Evolutionary conservation across 2,888 invertebrate species (phyloP).

Genomic region (Calliphora vomitoria): DNA sequence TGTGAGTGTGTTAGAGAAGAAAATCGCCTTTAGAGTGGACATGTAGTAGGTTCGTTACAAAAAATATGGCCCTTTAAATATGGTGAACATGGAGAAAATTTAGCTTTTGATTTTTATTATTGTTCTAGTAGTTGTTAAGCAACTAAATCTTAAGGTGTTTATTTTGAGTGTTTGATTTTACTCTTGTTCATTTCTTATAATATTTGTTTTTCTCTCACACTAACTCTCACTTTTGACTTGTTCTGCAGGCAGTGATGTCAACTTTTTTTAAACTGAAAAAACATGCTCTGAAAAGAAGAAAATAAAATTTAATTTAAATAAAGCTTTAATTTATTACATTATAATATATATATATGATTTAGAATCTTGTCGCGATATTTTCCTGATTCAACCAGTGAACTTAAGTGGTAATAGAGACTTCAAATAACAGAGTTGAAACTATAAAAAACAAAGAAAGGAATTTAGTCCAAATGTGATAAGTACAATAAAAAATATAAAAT

Average conservation of each 20-base stretch:
- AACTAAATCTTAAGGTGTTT: slow-evolving; percentile 65
- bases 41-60: slow-evolving; percentile 38
- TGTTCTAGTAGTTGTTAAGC: slow-evolving; percentile 46
- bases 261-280: background rate
- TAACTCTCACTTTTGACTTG: slow-evolving; percentile 52
- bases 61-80: background rate
- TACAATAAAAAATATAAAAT: too few relatives aligned
- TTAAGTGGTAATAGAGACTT: too few relatives aligned
- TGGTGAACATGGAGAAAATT: slow-evolving; percentile 35
- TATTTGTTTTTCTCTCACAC: slow-evolving; percentile 57
- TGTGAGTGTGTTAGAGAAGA: slow-evolving; percentile 10
- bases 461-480: too few relatives aligned
- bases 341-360: too few relatives aligned
- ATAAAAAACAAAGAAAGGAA: too few relatives aligned
- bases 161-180: slow-evolving; percentile 67
- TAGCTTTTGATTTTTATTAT: slow-evolving; percentile 43
- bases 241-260: slow-evolving; percentile 35
- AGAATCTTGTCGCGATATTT: too few relatives aligned
- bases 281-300: too few relatives aligned
- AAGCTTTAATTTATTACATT: too few relatives aligned
- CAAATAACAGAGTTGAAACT: too few relatives aligned
- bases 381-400: too few relatives aligned
- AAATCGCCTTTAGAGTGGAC: slow-evolving; percentile 61
- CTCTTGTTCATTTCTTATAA: slow-evolving; percentile 52
- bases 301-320: too few relatives aligned